Evolutionary conservation across 2,113 vertebrate species (phyloP).

Genomic region (Oostethus manadensis): DNA sequence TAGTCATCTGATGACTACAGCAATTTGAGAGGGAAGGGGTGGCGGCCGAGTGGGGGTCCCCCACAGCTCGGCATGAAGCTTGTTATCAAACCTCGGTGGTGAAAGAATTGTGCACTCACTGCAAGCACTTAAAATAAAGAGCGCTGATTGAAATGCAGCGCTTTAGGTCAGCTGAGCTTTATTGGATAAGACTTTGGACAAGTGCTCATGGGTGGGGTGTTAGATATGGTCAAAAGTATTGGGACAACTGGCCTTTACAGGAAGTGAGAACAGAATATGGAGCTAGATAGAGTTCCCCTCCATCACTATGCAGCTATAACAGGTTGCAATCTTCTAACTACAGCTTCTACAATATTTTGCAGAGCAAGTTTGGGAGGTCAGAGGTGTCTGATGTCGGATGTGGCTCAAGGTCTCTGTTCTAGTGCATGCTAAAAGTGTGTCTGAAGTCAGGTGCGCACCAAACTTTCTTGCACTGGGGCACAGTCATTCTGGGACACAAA

Average conservation of each 20-base stretch:
- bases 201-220: not conserved
- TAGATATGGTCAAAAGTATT: not conserved
- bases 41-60: constrained; percentile 5
- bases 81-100: constrained; percentile 46
- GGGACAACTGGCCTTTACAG: not conserved
- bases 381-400: no score
- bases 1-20: constrained; percentile 69
- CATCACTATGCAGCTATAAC: not conserved
- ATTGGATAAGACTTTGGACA: constrained; percentile 11
- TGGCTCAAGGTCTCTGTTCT: no score
- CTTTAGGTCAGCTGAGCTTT: constrained; percentile 19
- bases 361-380: no score
- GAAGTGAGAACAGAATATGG: not conserved
- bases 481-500: no score
- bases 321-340: not conserved
- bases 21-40: constrained; percentile 23
- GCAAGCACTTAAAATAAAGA: constrained; percentile 29
- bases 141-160: constrained; percentile 32
- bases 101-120: constrained; percentile 28
- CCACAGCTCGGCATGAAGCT: constrained; percentile 23
- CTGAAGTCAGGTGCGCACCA: not conserved
- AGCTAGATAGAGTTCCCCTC: not conserved
- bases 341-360: no score
- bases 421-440: not conserved
- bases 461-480: not conserved